A percentile compares a stretch with the other conserved stretches of the same genome.
Conservation (phyloP, 2,113 vertebrate species). For the Oryzias javanicus region DNA sequence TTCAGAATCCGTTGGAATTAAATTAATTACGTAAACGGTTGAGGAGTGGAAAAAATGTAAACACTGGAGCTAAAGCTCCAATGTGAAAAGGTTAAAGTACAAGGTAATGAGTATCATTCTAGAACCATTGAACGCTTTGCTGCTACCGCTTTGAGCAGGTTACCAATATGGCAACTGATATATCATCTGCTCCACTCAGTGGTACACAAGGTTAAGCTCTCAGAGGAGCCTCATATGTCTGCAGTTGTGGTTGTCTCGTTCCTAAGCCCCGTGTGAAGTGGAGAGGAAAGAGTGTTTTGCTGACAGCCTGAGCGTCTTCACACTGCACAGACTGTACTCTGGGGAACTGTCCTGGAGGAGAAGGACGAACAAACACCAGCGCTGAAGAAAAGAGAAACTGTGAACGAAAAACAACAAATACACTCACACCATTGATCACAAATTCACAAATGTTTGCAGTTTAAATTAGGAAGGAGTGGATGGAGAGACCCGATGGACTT, state of each 20-base stretch:
- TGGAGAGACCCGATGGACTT: too few relatives aligned
- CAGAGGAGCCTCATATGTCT: conserved; percentile 50
- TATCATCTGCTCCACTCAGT: conserved; percentile 46
- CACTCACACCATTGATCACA: too few relatives aligned
- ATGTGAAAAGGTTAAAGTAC: too few relatives aligned
- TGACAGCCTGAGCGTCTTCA: conserved; percentile 39
- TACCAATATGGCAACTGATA: conserved; percentile 32
- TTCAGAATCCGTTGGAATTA: too few relatives aligned
- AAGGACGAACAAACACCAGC: conserved; percentile 16
- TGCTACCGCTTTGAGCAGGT: conserved; percentile 36
- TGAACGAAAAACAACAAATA: conserved; percentile 19
- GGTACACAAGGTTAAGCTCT: conserved; percentile 25
- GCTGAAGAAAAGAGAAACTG: conserved; percentile 9
- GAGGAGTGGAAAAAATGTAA: too few relatives aligned
- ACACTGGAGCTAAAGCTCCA: too few relatives aligned
- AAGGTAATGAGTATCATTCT: conserved; percentile 21
- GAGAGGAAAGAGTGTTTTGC: conserved; percentile 64
- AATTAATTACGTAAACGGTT: too few relatives aligned
- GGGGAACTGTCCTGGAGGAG: conserved; percentile 49
- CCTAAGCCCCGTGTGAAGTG: conserved; percentile 62
- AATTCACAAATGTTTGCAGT: too few relatives aligned
- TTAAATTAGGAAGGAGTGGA: too few relatives aligned
- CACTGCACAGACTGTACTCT: conserved; percentile 42
- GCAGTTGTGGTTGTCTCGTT: conserved; percentile 61
- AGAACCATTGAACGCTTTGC: conserved; percentile 21